These are phyloP conservation scores for Drosophila histrio DNA, from an alignment of 2,888 invertebrate species.

Conservation along the genomic window DNA sequence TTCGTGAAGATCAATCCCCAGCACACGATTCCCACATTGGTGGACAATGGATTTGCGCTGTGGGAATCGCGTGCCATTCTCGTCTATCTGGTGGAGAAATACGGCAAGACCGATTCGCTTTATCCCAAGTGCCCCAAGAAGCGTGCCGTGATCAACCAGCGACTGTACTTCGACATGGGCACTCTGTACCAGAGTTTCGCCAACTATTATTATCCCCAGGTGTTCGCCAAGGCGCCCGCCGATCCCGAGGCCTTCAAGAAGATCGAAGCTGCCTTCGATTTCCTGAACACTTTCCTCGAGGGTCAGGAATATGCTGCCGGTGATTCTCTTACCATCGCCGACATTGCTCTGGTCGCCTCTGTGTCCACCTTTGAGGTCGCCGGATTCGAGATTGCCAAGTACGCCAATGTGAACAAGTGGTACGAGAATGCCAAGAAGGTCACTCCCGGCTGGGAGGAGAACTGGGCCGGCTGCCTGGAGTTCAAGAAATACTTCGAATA, in stretches of 20 bases:
- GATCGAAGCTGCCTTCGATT: constrained; percentile 88
- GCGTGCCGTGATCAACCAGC: constrained; percentile 91
- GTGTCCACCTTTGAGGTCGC: constrained; percentile 89
- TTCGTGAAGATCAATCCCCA: constrained; percentile 92
- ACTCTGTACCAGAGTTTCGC: constrained; percentile 89
- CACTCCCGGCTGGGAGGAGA: constrained; percentile 87
- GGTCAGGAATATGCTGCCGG: constrained; percentile 90
- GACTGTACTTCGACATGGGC: constrained; percentile 92
- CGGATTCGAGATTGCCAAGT: constrained; percentile 88
- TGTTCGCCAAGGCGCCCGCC: constrained; percentile 87
- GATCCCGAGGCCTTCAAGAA: constrained; percentile 89
- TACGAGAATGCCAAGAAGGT: constrained; percentile 86
- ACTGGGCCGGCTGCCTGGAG: constrained; percentile 86
- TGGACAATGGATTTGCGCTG: constrained; percentile 91
- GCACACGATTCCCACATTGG: constrained; percentile 92
- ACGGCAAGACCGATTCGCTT: constrained; percentile 90
- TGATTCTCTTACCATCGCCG: constrained; percentile 90
- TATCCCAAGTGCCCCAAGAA: constrained; percentile 91
- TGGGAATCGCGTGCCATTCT: constrained; percentile 95
- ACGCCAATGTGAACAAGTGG: constrained; percentile 89
- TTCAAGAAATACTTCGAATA: constrained; percentile 84
- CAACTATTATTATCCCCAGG: constrained; percentile 89
- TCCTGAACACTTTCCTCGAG: constrained; percentile 90
- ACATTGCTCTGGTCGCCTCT: constrained; percentile 88
- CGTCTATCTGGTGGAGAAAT: constrained; percentile 91